Percentiles rank a stretch among this genome's conserved stretches.
These are phyloP conservation scores for Coleophora deauratella DNA, from an alignment of 2,888 invertebrate genomes.

Conservation along the genomic window DNA sequence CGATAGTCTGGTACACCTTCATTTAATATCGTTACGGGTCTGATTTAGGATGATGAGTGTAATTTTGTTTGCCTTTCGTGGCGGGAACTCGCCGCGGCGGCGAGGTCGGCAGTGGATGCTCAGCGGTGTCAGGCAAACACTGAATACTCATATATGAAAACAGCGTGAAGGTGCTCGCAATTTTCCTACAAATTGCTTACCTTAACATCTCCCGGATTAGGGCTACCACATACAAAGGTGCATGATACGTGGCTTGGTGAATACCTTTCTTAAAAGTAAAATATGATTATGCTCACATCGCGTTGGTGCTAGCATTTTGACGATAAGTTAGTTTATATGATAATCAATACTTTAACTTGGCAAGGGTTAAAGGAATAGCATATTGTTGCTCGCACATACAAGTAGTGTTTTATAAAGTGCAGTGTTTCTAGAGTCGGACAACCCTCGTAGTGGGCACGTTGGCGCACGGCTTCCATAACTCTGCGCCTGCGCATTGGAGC, in stretches of 20 bases:
- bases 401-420: not conserved
- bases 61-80: conserved; percentile 46
- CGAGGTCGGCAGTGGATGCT: too few species aligned
- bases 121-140: too few species aligned
- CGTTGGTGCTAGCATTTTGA: too few species aligned
- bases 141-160: not conserved
- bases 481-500: conserved; percentile 43
- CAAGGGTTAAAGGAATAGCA: too few species aligned
- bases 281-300: too few species aligned
- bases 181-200: conserved; percentile 43
- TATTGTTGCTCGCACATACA: not conserved
- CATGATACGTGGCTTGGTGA: too few species aligned
- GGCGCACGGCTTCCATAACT: conserved; percentile 60
- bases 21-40: conserved; percentile 66
- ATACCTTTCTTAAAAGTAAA: too few species aligned
- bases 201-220: conserved; percentile 20
- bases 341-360: too few species aligned
- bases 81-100: not conserved
- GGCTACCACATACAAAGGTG: conserved; percentile 6
- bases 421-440: conserved; percentile 19
- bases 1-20: conserved; percentile 59
- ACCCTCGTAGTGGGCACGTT: conserved; percentile 36
- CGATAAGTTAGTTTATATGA: too few species aligned
- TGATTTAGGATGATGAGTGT: conserved; percentile 59
- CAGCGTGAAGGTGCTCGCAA: conserved; percentile 20